Conservation (phyloP, 1,140 invertebrate species). For the Apis cerana region DNA sequence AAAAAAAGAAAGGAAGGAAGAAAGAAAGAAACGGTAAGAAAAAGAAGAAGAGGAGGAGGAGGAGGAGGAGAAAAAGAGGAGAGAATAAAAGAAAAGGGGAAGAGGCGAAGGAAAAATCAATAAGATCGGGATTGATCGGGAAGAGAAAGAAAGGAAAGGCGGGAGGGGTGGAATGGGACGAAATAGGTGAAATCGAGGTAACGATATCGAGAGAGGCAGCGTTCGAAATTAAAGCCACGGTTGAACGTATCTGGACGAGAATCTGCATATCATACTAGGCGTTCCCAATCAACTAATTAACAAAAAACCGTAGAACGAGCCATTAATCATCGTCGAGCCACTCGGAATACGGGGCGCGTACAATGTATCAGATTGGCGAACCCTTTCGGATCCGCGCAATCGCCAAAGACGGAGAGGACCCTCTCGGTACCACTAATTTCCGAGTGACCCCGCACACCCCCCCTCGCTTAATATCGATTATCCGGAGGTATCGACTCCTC, state of each 20-base stretch:
- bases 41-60: not conserved
- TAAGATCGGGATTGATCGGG: not conserved
- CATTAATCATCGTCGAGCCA: constrained; percentile 76
- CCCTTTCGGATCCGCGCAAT: constrained; percentile 69
- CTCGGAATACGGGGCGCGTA: constrained; percentile 67
- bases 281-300: constrained; percentile 79
- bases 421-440: constrained; percentile 68
- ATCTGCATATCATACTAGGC: constrained; percentile 79
- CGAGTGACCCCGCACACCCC: constrained; percentile 55
- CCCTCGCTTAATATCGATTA: constrained; percentile 35
- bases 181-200: constrained; percentile 52
- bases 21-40: constrained; percentile 2
- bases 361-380: constrained; percentile 74
- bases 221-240: constrained; percentile 63
- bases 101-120: constrained; percentile 44
- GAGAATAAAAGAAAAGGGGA: not conserved
- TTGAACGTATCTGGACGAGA: constrained; percentile 65
- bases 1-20: not conserved
- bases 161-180: constrained; percentile 35
- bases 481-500: constrained; percentile 28
- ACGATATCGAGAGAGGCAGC: constrained; percentile 46
- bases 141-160: not conserved
- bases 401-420: constrained; percentile 51
- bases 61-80: not conserved
- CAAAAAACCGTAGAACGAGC: constrained; percentile 74